Evolutionary conservation across 1,140 invertebrate species (phyloP).

Genomic region (Cotesia vestalis): DNA sequence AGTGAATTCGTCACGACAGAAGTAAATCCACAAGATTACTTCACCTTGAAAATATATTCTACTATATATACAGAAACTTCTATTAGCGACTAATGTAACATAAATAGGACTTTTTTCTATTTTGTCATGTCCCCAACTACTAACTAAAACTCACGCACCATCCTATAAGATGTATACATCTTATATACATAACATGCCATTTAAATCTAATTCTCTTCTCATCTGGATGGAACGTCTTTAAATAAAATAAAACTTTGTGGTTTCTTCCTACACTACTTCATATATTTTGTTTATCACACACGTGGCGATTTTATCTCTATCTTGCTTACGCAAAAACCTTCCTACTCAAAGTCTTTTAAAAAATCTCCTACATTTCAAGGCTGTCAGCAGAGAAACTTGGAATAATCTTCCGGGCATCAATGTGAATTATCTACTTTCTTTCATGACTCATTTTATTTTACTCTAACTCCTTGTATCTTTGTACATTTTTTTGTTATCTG

Average conservation of each 20-base stretch:
- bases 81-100: no score
- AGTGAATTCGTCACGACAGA: no score
- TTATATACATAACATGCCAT: not conserved
- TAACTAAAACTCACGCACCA: not conserved
- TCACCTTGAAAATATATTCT: no score
- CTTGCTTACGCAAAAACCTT: constrained; percentile 11
- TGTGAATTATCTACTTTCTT: not conserved
- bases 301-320: not conserved
- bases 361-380: constrained; percentile 12
- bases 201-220: not conserved
- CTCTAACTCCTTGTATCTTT: no score
- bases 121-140: no score
- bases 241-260: not conserved
- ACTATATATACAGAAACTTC: no score
- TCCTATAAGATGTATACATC: not conserved
- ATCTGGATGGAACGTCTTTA: not conserved
- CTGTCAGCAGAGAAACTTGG: constrained; percentile 3
- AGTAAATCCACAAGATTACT: no score
- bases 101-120: no score
- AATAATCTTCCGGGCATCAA: not conserved
- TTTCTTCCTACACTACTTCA: constrained; percentile 14
- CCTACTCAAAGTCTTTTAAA: not conserved
- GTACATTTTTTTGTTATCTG: not conserved
- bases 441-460: not conserved
- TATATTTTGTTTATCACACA: not conserved